These are phyloP conservation scores for Antheraea pernyi DNA, from an alignment of 1,140 invertebrate species.

Conservation along the genomic window DNA sequence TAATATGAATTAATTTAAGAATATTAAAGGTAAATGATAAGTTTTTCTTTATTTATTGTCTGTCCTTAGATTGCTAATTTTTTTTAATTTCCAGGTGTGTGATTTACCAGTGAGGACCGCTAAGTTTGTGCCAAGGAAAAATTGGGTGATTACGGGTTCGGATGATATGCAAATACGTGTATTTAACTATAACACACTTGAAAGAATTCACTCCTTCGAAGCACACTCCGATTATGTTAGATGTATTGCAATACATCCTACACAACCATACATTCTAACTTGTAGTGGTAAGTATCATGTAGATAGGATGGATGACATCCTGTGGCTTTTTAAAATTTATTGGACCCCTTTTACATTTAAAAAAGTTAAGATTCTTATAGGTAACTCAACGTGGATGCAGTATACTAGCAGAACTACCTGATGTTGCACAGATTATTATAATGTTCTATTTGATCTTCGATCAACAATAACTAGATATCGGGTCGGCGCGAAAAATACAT, in stretches of 20 bases:
- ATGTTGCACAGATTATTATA: too few species aligned
- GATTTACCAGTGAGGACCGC: constrained; percentile 97
- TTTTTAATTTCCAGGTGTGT: constrained; percentile 84
- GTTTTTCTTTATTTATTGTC: neutral
- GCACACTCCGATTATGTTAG: constrained; percentile 99
- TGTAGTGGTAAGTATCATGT: constrained; percentile 89
- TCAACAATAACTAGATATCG: too few species aligned
- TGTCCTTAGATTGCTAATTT: neutral
- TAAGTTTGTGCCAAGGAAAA: constrained; percentile 98
- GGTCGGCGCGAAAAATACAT: too few species aligned
- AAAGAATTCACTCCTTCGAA: constrained; percentile 97
- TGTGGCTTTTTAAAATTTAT: too few species aligned
- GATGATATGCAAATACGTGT: constrained; percentile 97
- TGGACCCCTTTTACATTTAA: neutral
- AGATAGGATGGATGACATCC: too few species aligned
- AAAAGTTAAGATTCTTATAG: neutral
- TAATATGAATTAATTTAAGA: too few species aligned
- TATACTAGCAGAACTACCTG: too few species aligned
- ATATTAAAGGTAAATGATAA: too few species aligned
- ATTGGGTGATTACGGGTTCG: constrained; percentile 99
- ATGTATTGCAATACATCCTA: constrained; percentile 98
- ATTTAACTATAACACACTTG: constrained; percentile 99
- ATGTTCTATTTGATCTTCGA: too few species aligned
- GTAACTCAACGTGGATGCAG: too few species aligned
- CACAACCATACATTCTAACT: constrained; percentile 97